Conservation (phyloP, 2,888 invertebrate species). For the Leptopilina myrica region DNA sequence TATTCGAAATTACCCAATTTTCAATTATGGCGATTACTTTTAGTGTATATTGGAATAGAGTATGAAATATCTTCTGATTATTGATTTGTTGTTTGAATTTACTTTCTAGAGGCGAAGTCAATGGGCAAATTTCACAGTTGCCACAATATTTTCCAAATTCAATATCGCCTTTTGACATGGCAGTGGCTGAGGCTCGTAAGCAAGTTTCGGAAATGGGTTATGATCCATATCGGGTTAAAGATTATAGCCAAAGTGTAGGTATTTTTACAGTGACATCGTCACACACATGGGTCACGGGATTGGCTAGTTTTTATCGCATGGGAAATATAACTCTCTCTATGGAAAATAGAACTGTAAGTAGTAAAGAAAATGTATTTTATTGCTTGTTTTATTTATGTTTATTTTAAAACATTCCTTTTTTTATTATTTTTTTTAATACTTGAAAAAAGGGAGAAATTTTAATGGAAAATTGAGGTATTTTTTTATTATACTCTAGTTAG, state of each 20-base stretch:
- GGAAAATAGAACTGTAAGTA: conserved; percentile 82
- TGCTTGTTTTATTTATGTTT: neutral
- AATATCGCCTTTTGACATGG: conserved; percentile 90
- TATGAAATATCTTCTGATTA: neutral
- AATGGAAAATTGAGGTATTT: too few species aligned
- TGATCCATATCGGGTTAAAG: conserved; percentile 87
- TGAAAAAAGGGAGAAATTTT: too few species aligned
- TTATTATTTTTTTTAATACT: too few species aligned
- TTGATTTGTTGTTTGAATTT: neutral
- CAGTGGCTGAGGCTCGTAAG: conserved; percentile 85
- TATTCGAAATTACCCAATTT: too few species aligned
- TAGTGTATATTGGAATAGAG: neutral
- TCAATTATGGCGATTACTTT: too few species aligned
- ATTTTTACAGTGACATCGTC: conserved; percentile 83
- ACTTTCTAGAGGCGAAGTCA: conserved; percentile 81
- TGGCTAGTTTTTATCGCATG: conserved; percentile 89
- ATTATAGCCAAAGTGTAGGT: conserved; percentile 85
- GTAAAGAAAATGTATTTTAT: neutral
- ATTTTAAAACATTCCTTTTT: too few species aligned
- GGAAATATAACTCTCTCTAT: conserved; percentile 87
- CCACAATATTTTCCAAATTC: conserved; percentile 90
- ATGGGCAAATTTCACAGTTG: conserved; percentile 84
- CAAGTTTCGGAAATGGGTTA: conserved; percentile 82
- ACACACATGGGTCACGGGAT: conserved; percentile 88
- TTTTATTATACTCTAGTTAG: too few species aligned